Conservation (phyloP, 2,113 vertebrate genomes). For the Oxyruncus cristatus region DNA sequence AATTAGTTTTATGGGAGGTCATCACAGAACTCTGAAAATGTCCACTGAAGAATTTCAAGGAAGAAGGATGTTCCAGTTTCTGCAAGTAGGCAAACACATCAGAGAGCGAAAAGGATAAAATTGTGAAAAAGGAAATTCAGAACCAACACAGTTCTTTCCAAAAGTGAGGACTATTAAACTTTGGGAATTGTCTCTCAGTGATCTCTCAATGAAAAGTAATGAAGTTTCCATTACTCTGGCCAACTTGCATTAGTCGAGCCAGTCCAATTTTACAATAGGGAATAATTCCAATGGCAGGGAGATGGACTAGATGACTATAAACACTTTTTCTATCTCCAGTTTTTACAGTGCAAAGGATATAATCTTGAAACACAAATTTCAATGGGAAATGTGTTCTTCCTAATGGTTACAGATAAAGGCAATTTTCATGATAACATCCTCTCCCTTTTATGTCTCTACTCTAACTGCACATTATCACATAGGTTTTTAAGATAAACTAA, state of each 20-base stretch:
- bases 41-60: background rate
- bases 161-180: background rate
- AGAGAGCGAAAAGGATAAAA: background rate
- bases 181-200: background rate
- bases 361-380: constrained; percentile 10
- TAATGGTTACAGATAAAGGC: constrained; percentile 14
- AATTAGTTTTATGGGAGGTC: background rate
- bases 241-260: background rate
- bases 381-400: background rate
- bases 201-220: background rate
- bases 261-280: constrained; percentile 21
- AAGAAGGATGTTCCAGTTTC: background rate
- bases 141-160: background rate
- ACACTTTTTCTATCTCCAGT: background rate
- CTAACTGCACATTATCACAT: background rate
- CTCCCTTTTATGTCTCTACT: background rate
- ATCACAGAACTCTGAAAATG: background rate
- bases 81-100: background rate
- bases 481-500: background rate
- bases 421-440: background rate
- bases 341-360: background rate
- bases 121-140: background rate
- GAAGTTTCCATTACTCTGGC: background rate
- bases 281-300: constrained; percentile 2
- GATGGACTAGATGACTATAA: background rate